Percentiles rank a stretch among this genome's conserved stretches.
phyloP scores from a whole-genome alignment of 1,140 invertebrate genomes.

The Caenorhabditis inopinata region DNA sequence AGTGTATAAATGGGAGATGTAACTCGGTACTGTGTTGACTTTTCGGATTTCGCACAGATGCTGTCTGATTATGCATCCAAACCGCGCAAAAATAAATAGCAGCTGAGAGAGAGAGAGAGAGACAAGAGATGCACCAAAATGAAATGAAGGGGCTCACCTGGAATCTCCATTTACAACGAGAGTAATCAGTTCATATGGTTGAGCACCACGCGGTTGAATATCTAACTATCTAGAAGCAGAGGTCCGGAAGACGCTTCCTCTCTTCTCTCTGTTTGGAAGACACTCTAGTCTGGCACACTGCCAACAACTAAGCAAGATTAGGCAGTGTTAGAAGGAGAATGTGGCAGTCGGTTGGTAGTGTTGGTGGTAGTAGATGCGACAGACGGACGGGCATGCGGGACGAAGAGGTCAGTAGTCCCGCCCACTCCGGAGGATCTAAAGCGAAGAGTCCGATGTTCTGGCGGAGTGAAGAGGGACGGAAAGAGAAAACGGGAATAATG shows the following conservation, averaged over 20 bases:
- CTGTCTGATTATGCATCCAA: slow-evolving; percentile 21
- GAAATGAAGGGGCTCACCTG: not conserved
- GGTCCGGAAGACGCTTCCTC: not conserved
- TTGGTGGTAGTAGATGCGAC: slow-evolving; percentile 15
- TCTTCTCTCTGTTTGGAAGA: not conserved
- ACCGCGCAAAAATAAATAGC: not conserved
- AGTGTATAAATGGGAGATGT: slow-evolving; percentile 6
- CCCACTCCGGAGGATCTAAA: not conserved
- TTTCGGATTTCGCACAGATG: slow-evolving; percentile 34
- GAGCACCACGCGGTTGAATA: not conserved
- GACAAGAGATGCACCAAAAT: too few relatives aligned
- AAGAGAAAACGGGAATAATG: slow-evolving; percentile 10
- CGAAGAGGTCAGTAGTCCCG: slow-evolving; percentile 24
- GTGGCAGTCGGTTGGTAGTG: slow-evolving; percentile 12
- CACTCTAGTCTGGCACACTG: not conserved
- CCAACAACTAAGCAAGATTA: slow-evolving; percentile 27
- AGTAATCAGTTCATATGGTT: slow-evolving; percentile 27
- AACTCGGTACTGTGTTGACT: slow-evolving; percentile 25
- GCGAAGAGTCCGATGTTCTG: not conserved
- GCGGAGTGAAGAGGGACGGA: not conserved
- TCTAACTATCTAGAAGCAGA: not conserved
- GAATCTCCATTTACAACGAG: slow-evolving; percentile 7
- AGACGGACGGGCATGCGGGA: not conserved
- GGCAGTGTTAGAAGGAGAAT: not conserved
- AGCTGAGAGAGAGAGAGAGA: not conserved